Conservation (phyloP, 2,888 invertebrate species). For the Eremobia ochroleuca region DNA sequence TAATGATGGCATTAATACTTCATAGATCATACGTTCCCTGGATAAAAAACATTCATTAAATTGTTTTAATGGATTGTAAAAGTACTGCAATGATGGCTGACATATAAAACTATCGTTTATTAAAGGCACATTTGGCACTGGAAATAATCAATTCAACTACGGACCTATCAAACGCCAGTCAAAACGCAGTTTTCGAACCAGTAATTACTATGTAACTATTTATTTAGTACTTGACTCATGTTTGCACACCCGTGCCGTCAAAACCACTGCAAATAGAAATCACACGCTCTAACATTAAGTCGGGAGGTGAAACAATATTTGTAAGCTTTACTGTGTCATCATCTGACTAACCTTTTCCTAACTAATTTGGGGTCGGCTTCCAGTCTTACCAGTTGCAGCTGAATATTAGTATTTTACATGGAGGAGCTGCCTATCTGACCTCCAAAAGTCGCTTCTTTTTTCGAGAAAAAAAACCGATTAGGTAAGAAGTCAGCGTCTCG, state of each 20-base stretch:
- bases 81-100: too few species aligned
- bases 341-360: neutral
- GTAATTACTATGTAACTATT: neutral
- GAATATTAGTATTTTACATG: neutral
- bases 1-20: too few species aligned
- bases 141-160: neutral
- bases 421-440: too few species aligned
- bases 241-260: constrained; percentile 2
- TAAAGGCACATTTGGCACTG: neutral
- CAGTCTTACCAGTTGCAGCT: neutral
- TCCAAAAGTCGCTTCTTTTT: too few species aligned
- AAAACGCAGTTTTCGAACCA: neutral
- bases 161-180: neutral
- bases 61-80: too few species aligned
- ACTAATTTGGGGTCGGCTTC: neutral
- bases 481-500: too few species aligned
- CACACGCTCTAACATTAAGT: neutral
- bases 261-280: constrained; percentile 22
- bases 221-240: constrained; percentile 4
- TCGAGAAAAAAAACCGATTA: too few species aligned
- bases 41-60: too few species aligned
- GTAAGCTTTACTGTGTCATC: neutral
- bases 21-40: too few species aligned
- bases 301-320: neutral
- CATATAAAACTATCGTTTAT: too few species aligned